Conservation (phyloP, 2,888 invertebrate species). For the Eurytoma californica region DNA sequence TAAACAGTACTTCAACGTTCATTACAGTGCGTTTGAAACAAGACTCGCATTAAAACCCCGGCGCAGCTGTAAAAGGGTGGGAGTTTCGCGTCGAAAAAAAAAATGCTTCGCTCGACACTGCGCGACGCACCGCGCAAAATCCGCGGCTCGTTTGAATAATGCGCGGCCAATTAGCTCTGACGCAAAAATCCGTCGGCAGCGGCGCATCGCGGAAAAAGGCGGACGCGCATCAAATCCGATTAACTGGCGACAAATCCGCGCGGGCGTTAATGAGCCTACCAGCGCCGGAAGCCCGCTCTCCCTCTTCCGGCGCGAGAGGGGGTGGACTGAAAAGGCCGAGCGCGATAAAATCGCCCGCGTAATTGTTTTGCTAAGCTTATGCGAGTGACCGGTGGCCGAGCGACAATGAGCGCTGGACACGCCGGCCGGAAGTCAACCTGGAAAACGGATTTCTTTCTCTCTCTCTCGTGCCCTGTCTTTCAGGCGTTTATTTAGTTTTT, state of each 20-base stretch:
- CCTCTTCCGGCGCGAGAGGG: slow-evolving; percentile 60
- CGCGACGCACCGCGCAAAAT: not conserved
- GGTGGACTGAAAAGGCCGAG: slow-evolving; percentile 25
- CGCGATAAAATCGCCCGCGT: slow-evolving; percentile 73
- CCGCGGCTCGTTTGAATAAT: slow-evolving; percentile 21
- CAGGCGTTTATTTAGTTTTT: not conserved
- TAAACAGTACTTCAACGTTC: too few species aligned
- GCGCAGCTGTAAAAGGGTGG: not conserved
- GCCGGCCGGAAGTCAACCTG: slow-evolving; percentile 49
- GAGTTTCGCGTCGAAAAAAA: slow-evolving; percentile 10
- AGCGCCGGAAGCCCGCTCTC: slow-evolving; percentile 65
- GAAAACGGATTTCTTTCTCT: slow-evolving; percentile 36
- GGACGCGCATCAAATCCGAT: slow-evolving; percentile 68
- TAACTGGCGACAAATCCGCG: slow-evolving; percentile 73
- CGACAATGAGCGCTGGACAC: slow-evolving; percentile 37
- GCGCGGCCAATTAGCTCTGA: not conserved
- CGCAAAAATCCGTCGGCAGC: slow-evolving; percentile 6
- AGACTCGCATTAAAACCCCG: too few species aligned
- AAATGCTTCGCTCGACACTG: not conserved
- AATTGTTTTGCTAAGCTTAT: slow-evolving; percentile 75
- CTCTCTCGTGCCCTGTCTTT: slow-evolving; percentile 21
- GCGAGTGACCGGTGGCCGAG: slow-evolving; percentile 66
- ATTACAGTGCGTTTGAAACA: too few species aligned
- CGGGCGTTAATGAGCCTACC: slow-evolving; percentile 73
- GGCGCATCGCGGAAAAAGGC: slow-evolving; percentile 10